Conservation (phyloP, 2,113 vertebrate genomes). For the Dermatemys mawii region DNA sequence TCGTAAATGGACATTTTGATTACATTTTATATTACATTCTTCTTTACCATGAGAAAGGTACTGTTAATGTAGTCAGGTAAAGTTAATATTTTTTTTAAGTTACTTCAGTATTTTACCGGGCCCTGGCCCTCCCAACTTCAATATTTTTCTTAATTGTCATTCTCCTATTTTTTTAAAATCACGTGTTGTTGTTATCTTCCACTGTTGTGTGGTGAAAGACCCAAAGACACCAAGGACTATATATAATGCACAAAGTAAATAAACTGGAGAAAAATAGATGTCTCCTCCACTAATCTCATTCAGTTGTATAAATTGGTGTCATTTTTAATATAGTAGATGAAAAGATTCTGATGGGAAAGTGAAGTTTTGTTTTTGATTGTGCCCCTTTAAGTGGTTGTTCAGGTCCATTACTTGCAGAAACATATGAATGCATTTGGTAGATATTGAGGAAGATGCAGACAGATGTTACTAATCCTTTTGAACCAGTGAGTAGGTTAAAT, state of each 20-base stretch:
- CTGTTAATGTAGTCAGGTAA: rapidly evolving
- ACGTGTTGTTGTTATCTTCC: background rate
- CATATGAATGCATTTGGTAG: background rate
- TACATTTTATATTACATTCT: background rate
- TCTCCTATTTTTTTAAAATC: background rate
- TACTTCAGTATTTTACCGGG: too few relatives aligned
- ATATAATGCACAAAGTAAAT: background rate
- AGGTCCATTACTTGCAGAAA: slow-evolving; percentile 7
- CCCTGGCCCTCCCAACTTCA: background rate
- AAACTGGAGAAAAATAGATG: background rate
- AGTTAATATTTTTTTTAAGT: too few relatives aligned
- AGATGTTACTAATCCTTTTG: background rate
- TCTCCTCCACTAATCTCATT: background rate
- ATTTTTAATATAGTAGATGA: background rate
- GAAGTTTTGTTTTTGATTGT: background rate
- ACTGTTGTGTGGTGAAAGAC: background rate
- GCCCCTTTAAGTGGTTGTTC: background rate
- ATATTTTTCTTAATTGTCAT: background rate
- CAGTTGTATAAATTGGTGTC: background rate
- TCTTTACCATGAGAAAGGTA: background rate
- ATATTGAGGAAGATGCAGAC: background rate
- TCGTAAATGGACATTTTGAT: background rate
- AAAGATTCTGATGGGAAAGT: background rate
- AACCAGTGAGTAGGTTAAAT: background rate
- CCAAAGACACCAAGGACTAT: background rate